Base-by-base conservation (phyloP, 1,140 invertebrate genomes). In the Stegodyphus dumicola region DNA sequence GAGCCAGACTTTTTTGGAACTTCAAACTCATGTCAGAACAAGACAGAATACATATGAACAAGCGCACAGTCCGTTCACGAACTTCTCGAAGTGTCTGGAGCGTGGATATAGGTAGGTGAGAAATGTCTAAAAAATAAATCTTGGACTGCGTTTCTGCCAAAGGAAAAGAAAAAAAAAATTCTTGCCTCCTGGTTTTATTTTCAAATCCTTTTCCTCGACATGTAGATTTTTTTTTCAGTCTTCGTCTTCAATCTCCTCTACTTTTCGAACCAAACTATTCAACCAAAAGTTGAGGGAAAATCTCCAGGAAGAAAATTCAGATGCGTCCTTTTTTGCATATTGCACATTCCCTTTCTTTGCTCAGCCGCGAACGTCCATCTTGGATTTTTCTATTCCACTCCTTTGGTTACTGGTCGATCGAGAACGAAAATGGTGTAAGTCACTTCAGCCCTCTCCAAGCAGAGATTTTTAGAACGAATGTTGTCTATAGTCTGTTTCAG, bases 341-440 rank as follows among this genome's bases (percentile, higher is more conserved):
- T 85, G 81, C 81, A 85, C 81, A 85, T 85, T 85, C 81, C 71
- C 74, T 69, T 77, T 85, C 81, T 85, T 85, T 85, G 52, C 73
- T 75, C 53, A 75, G 80, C 67, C 56, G 71, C 53, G 70, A 71
- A 77, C 81, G 81, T 85, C 81, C 81, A 85, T 85, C 81, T 75
- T 76, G 60, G 69, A 83, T 74, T 80, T 83, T 66, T 18, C 81
- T 76, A 48, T 76, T 76, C 81, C 64, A 69, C 64, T 85, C 81
- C 53, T 71, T 17, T 13, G 79, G 60, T 15, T 67, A 6, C 71
- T 15, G 60, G 69, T 52, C 56, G 49, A n/a, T 5, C 2, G n/a
- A 6, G 60, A 33, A 51, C 48, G 6, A 83, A 83, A 83, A 71
- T 67, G 71, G 51, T 13, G 7, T 67, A 70, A 60, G 9, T 60